Evolutionary conservation across 2,888 invertebrate species (phyloP), one percentile per base, ranked within the genome.

Genomic region (Aleiodes alternator): DNA sequence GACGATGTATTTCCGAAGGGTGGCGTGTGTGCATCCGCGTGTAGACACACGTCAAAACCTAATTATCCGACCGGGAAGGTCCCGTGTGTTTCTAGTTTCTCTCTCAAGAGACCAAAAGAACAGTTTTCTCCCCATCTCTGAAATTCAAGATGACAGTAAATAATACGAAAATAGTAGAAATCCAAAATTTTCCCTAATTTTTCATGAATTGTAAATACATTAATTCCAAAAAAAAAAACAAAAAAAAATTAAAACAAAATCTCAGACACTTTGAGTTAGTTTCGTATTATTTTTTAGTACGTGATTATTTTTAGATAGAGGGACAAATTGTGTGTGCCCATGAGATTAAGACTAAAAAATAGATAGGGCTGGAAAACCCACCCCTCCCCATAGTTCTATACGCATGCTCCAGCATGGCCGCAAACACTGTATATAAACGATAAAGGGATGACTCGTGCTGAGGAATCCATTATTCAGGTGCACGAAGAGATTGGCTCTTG

Each of bases 1-100:
- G 78, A 77, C 77, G 69, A 59, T 55, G 50, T 23, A 43, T 57
- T 68, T 76, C 34, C n/a, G 43, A 64, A 66, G 79, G 76, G 78
- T 72, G 76, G 72, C 69, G 56, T 69, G 68, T 69, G 56, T 64
- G 72, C 73, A 77, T 71, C 75, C 75, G 78, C 72, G 77, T 79
- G 71, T 69, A 72, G 75, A 75, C 77, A 78, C 82, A 80, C 80
- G 85, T 86, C 84, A 84, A 86, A 87, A 84, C 84, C 84, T 83
- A 88, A 87, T 88, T 87, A 88, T 84, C 83, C 81, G 78, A 69
- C 82, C 82, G 76, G 76, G 78, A 80, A 83, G 83, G 83, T 81
- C 76, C 79, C 79, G 5, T 4, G 34, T 34, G 23, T 23, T 85
- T 76, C 68, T 55, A 75, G 71, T 79, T 2, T 23, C 23, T 79